phyloP scores from a whole-genome alignment of 2,113 vertebrate species.

The Heterotilapia buettikoferi region DNA sequence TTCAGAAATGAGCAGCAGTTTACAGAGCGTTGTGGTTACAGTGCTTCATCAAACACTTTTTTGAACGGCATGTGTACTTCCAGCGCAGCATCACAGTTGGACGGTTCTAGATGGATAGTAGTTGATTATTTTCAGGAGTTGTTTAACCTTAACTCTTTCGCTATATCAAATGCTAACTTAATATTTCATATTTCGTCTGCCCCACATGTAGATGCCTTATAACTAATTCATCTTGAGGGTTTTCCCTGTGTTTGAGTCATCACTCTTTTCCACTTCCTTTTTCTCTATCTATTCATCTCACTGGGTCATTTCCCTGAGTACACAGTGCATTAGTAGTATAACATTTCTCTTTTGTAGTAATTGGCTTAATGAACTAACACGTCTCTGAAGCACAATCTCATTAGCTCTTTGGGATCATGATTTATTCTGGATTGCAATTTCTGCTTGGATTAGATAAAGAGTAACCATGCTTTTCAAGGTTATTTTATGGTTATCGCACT shows the following conservation, averaged over 20 bases:
- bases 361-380: not conserved
- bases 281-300: conserved; percentile 5
- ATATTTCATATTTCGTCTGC: conserved; percentile 70
- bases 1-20: not conserved
- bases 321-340: not conserved
- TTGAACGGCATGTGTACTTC: not conserved
- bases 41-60: conserved; percentile 21
- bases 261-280: not conserved
- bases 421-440: not conserved
- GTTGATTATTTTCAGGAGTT: conserved; percentile 5
- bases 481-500: conserved; percentile 39
- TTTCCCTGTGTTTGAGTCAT: conserved; percentile 43
- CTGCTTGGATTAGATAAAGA: conserved; percentile 22
- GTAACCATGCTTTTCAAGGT: conserved; percentile 30
- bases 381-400: not conserved
- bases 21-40: not conserved
- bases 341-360: not conserved
- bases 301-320: not conserved
- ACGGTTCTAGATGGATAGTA: not conserved
- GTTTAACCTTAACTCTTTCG: conserved; percentile 37
- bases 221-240: conserved; percentile 66
- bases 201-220: conserved; percentile 64
- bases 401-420: conserved; percentile 6
- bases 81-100: not conserved
- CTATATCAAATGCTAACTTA: conserved; percentile 47